Base-by-base conservation (phyloP, 2,797 vertebrate species). In the Muscicapa striata region DNA sequence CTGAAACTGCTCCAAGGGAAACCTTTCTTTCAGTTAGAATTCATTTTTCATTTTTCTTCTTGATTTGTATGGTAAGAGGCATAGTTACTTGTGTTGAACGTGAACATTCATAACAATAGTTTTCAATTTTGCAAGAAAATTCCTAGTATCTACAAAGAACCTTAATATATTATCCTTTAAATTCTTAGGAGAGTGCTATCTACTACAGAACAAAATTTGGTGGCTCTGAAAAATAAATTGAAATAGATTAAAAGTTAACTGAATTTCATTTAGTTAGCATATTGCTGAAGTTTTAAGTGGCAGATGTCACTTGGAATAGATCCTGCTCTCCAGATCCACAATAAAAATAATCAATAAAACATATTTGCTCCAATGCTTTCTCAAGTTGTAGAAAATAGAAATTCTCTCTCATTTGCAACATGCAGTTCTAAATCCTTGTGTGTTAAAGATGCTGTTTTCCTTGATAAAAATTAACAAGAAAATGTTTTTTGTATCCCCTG, bases 81-180 rank as follows among this genome's bases (percentile, higher is more conserved):
- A 91, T 43, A 95, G 86, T 93, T 93, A 84, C 76, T 86, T 92
- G 57, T 75, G 68, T 89, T 73, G 66, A 96, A 92, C 20, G n/a
- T 83, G 79, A 95, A 46, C 54, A 72, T 95, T 84, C 67, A 93
- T 13, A 85, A 9, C 58, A 93, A 89, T 15, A 76, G 55, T 85
- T 94, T 89, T 92, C 61, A 58, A 23, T 87, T 85, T 94, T 9
- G 5, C 67, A 64, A 81, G 79, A 67, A 94, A 94, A 93, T 92
- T 90, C 77, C 34, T 69, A 75, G 26, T 95, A 30, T 30, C 48
- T 91, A 29, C 73, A 62, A 92, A 92, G 43, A 93, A 84, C 10
- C 22, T 78, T 49, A 54, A 69, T 66, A 72, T 11, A 19, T 23
- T 49, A 11, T 15, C 57, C 18, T 84, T 94, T 36, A 57, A 79